phyloP scores from a whole-genome alignment of 2,113 vertebrate genomes.

The Cairina moschata region DNA sequence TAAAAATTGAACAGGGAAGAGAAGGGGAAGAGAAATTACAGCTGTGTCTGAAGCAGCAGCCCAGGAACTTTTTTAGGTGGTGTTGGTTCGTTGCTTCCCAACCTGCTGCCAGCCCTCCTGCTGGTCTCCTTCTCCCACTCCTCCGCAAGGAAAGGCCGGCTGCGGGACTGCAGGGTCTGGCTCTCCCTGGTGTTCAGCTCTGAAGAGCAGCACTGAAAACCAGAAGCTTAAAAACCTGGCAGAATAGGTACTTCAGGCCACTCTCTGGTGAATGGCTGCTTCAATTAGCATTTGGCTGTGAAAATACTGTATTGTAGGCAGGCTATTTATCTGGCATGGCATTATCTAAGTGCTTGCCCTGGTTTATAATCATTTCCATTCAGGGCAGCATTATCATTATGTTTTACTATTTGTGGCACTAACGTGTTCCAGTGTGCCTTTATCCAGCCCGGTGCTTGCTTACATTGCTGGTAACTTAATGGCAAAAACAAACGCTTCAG shows the following conservation, averaged over 20 bases:
- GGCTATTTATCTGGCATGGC: background rate
- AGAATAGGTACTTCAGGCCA: background rate
- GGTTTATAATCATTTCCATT: background rate
- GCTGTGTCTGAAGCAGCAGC: background rate
- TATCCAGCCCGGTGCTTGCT: background rate
- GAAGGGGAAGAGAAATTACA: background rate
- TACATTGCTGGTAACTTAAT: background rate
- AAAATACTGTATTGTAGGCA: background rate
- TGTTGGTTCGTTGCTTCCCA: background rate
- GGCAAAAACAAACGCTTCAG: background rate
- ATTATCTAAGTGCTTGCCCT: background rate
- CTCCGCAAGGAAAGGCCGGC: background rate
- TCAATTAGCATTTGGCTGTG: background rate
- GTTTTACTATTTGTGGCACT: background rate
- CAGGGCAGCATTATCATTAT: background rate
- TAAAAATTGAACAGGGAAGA: background rate
- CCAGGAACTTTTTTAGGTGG: background rate
- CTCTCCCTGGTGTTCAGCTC: fast-evolving
- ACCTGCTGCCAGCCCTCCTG: background rate
- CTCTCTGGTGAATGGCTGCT: background rate
- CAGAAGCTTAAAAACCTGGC: background rate
- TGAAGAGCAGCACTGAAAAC: background rate
- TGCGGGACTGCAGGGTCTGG: background rate
- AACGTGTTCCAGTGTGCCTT: background rate
- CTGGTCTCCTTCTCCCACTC: background rate